Evolutionary conservation across 2,888 invertebrate species (phyloP).

Genomic region (Sinentomon sp.): DNA sequence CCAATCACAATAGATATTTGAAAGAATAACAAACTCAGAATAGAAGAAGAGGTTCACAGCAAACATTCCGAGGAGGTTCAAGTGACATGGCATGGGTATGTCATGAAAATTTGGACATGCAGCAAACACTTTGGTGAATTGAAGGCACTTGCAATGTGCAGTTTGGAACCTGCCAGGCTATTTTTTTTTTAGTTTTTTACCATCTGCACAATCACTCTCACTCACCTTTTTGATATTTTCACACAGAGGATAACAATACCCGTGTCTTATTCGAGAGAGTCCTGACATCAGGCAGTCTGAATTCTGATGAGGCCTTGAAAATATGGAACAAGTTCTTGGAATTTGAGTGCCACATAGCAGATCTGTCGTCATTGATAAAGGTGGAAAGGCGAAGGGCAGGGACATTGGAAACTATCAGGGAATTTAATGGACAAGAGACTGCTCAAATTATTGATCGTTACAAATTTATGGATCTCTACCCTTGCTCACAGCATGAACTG

Average conservation of each 20-base stretch:
- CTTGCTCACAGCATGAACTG: constrained; percentile 68
- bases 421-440: constrained; percentile 89
- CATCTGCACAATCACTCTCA: constrained; percentile 6
- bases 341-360: constrained; percentile 95
- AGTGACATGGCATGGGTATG: too few relatives aligned
- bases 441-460: constrained; percentile 87
- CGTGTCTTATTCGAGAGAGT: constrained; percentile 94
- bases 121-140: too few relatives aligned
- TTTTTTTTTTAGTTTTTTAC: constrained; percentile 6
- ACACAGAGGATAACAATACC: constrained; percentile 96
- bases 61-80: too few relatives aligned
- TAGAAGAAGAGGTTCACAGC: too few relatives aligned
- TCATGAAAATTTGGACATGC: too few relatives aligned
- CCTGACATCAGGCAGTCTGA: constrained; percentile 65
- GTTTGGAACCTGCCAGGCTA: too few relatives aligned
- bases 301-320: constrained; percentile 68
- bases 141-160: too few relatives aligned
- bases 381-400: constrained; percentile 61
- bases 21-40: too few relatives aligned
- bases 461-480: constrained; percentile 79
- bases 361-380: constrained; percentile 79
- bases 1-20: too few relatives aligned
- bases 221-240: constrained; percentile 10
- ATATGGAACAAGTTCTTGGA: constrained; percentile 97
- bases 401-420: too few relatives aligned